Evolutionary conservation across 2,113 vertebrate genomes (phyloP).

Genomic region (Ivindomyrus marchei): DNA sequence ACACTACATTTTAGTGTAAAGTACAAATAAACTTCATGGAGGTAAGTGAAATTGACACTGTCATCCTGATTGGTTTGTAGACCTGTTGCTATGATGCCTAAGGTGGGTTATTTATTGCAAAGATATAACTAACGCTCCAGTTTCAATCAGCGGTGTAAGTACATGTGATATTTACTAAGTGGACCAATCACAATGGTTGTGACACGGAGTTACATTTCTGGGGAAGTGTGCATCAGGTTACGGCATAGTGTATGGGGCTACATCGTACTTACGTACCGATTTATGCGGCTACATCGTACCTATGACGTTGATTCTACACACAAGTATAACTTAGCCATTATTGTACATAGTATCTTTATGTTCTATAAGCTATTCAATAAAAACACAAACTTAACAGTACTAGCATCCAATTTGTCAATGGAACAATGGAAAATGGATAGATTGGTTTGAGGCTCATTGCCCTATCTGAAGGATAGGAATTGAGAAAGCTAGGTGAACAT

Average conservation of each 20-base stretch:
- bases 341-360: background rate
- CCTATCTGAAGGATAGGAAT: background rate
- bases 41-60: background rate
- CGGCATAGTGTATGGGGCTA: too few relatives aligned
- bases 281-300: too few relatives aligned
- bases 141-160: background rate
- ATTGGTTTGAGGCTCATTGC: background rate
- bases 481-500: background rate
- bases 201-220: background rate
- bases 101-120: background rate
- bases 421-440: background rate
- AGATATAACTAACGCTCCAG: background rate
- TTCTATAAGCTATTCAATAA: background rate
- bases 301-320: background rate
- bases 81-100: background rate
- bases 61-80: background rate
- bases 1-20: background rate
- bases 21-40: background rate
- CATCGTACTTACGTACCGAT: too few relatives aligned
- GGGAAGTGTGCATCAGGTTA: background rate
- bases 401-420: background rate
- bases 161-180: background rate
- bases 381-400: background rate
- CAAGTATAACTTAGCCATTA: background rate
- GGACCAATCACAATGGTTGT: background rate